A percentile compares a stretch with the other conserved stretches of the same genome.
Evolutionary conservation across 2,113 vertebrate genomes (phyloP).

Genomic region (Xenopus borealis): DNA sequence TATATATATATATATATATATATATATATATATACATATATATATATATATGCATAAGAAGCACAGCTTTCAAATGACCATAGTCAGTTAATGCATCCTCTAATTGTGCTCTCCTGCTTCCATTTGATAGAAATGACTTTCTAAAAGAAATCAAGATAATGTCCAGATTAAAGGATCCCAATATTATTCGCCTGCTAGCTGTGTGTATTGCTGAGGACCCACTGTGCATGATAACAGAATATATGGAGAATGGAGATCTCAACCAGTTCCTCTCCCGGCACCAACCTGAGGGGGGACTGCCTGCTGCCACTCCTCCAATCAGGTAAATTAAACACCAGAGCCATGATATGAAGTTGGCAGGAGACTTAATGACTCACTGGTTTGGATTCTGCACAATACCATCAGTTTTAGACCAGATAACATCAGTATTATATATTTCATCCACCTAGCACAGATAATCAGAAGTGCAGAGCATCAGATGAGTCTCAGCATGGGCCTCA

Average conservation of each 20-base stretch:
- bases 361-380: no score
- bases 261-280: conserved; percentile 94
- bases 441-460: no score
- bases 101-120: conserved; percentile 12
- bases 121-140: conserved; percentile 87
- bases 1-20: no score
- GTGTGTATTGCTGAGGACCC: conserved; percentile 90
- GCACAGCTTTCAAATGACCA: no score
- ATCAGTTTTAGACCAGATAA: not conserved
- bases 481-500: no score
- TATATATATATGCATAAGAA: no score
- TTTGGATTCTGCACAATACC: no score
- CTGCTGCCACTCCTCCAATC: conserved; percentile 60
- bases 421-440: no score
- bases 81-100: no score
- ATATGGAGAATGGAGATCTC: conserved; percentile 98
- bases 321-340: conserved; percentile 63
- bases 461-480: no score
- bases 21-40: no score
- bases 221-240: conserved; percentile 96
- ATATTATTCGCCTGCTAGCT: conserved; percentile 89
- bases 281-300: conserved; percentile 52
- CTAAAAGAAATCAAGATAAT: conserved; percentile 98
- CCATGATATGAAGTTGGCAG: not conserved
- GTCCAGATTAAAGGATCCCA: conserved; percentile 90